Evolutionary conservation across 2,113 vertebrate species (phyloP), one percentile per base, ranked within the genome.

Genomic region (Xiphorhynchus elegans): DNA sequence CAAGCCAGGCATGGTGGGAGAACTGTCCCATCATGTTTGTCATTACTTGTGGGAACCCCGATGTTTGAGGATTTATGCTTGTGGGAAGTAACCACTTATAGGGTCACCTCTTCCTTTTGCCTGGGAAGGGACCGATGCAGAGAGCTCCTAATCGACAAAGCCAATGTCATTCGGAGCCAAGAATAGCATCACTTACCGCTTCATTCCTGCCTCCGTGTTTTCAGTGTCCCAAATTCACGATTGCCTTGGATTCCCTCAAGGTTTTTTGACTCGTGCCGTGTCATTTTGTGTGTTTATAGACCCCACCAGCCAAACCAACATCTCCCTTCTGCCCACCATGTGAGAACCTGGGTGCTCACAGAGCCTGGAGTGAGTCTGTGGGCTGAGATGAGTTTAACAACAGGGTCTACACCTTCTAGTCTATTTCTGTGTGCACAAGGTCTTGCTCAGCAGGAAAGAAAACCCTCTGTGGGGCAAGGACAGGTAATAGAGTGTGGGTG

Each of bases 261-360:
- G 3, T 63, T 68, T 89, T 40, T n/a, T 87, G 13, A 33, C 9
- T 52, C 1, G 9, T 8, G 25, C 59, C 21, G 23, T 1, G 0
- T 87, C 39, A 24, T 78, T 79, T 90, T 21, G 11, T 87, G 74
- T 33, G 85, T 90, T 88, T 42, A 17, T 53, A 85, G 37, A 39
- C 13, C 70, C 47, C 56, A 25, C 37, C 67, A 72, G 58, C 62
- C 90, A 79, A 85, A 82, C 29, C 74, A 53, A 13, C 19, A 7
- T 13, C 52, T 73, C 44, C 58, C 2, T 13, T 37, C 40, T 2
- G 5, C 31, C 76, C 0, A 0, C 1, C 4, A 12, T 1, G 6
- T 31, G 47, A 37, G 47, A 77, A 42, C 39, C 31, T 13, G 42
- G 0, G 7, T 13, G 35, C 17, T 55, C 7, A 0, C 40, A 42